Evolutionary conservation across 2,888 invertebrate species (phyloP).

Genomic region (Sarcophaga caerulescens): DNA sequence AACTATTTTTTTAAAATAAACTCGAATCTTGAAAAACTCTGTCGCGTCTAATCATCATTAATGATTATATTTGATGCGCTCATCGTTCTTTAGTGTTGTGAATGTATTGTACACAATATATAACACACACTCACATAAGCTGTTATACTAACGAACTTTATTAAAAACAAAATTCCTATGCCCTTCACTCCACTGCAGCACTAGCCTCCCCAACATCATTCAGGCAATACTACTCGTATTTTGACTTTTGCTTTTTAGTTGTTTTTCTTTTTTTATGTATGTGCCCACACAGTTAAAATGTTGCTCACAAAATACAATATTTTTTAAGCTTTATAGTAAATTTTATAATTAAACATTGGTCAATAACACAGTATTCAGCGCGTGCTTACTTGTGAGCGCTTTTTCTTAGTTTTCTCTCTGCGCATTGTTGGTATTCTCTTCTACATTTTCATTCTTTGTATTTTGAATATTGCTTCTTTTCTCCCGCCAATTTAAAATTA

Average conservation of each 20-base stretch:
- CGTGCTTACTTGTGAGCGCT: constrained; percentile 18
- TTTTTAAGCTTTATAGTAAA: not conserved
- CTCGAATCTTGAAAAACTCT: not conserved
- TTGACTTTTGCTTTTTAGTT: not conserved
- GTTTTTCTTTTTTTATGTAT: not conserved
- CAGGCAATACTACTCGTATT: not conserved
- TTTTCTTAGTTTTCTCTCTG: constrained; percentile 27
- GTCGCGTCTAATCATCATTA: not conserved
- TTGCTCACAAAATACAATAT: not conserved
- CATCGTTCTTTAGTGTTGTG: constrained; percentile 72
- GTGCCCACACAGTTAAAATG: not conserved
- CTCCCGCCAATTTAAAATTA: constrained; percentile 32
- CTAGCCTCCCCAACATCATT: not conserved
- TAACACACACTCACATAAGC: not conserved
- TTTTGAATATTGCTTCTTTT: not conserved
- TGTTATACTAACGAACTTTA: not conserved
- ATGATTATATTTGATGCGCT: constrained; percentile 73
- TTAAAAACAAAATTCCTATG: not conserved
- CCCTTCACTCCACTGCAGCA: not conserved
- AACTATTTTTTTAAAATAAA: too few species aligned
- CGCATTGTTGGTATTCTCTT: not conserved
- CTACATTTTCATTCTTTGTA: not conserved
- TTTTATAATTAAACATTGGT: constrained; percentile 30
- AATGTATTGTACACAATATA: not conserved
- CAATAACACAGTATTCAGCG: constrained; percentile 45